A percentile compares a stretch with the other conserved stretches of the same genome.
These are phyloP conservation scores for Holothuria leucospilota DNA, from an alignment of 53 echinoderm and acorn worm genomes.

Conservation along the genomic window DNA sequence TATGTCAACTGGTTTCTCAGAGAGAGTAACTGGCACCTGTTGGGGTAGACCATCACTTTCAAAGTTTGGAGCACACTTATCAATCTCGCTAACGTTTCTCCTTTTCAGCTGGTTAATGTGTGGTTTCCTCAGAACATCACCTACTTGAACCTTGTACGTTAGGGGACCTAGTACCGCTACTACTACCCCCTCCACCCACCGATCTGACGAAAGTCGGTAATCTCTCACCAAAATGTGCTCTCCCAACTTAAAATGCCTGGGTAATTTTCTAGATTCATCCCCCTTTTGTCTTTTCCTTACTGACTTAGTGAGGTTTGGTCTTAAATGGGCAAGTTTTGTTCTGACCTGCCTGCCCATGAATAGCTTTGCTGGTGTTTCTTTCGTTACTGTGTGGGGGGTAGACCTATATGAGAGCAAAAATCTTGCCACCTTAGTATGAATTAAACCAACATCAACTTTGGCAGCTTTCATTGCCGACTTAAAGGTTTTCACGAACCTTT, in stretches of 20 bases:
- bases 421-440: conserved; percentile 21
- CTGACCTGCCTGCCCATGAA: conserved; percentile 13
- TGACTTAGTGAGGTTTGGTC: not conserved
- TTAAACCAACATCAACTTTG: conserved; percentile 19
- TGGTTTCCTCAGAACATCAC: not conserved
- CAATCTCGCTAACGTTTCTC: no score
- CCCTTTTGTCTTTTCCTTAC: not conserved
- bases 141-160: not conserved
- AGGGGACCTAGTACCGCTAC: not conserved
- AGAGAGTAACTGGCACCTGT: not conserved
- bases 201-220: not conserved
- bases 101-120: conserved; percentile 10
- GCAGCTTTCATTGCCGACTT: conserved; percentile 13
- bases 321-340: not conserved
- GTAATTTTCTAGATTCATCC: not conserved
- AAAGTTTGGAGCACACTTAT: not conserved
- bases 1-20: not conserved
- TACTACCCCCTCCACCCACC: not conserved
- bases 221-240: not conserved
- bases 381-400: conserved; percentile 3
- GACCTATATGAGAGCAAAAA: conserved; percentile 37
- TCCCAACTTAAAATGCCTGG: not conserved
- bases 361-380: conserved; percentile 17
- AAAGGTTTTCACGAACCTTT: conserved; percentile 37
- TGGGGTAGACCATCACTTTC: not conserved